Conservation (phyloP, 2,888 invertebrate species). For the Campaea margaritaria region DNA sequence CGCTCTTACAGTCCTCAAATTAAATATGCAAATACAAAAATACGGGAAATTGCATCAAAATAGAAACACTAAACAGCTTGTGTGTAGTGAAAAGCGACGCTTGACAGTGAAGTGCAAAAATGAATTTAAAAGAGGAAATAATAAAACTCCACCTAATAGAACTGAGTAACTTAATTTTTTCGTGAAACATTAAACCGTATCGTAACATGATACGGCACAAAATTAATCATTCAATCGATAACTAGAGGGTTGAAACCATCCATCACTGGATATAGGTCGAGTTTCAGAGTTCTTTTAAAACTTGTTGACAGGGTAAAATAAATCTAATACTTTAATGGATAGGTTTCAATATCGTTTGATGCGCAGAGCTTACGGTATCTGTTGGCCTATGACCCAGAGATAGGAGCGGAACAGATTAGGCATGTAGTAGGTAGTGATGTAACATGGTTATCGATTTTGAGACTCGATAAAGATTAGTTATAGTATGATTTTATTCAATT, state of each 20-base stretch:
- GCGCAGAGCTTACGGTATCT: slow-evolving; percentile 68
- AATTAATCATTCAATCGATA: slow-evolving; percentile 49
- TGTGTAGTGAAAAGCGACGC: slow-evolving; percentile 12
- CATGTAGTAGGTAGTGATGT: slow-evolving; percentile 54
- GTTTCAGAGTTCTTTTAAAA: slow-evolving; percentile 59
- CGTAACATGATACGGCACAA: slow-evolving; percentile 37
- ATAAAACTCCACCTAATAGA: slow-evolving; percentile 15
- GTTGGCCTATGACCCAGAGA: slow-evolving; percentile 73
- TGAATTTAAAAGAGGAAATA: slow-evolving; percentile 1
- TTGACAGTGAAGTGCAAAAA: background rate
- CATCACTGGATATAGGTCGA: slow-evolving; percentile 71
- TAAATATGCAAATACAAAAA: slow-evolving; percentile 14
- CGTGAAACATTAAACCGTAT: slow-evolving; percentile 36
- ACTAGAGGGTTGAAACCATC: slow-evolving; percentile 62
- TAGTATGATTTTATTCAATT: slow-evolving; percentile 5
- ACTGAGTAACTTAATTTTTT: slow-evolving; percentile 1
- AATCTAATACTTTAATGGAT: slow-evolving; percentile 51
- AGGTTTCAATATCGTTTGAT: slow-evolving; percentile 51
- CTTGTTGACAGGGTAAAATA: slow-evolving; percentile 50
- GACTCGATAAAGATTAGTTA: slow-evolving; percentile 8
- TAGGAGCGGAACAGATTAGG: slow-evolving; percentile 70
- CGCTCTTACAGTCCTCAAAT: slow-evolving; percentile 12
- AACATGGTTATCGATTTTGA: slow-evolving; percentile 19
- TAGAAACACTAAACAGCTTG: slow-evolving; percentile 14
- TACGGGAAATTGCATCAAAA: slow-evolving; percentile 15